Percentiles rank a stretch among this genome's conserved stretches.
These are phyloP conservation scores for Cricetomys ansorgei DNA, from an alignment of 2,113 vertebrate species.

Conservation along the genomic window DNA sequence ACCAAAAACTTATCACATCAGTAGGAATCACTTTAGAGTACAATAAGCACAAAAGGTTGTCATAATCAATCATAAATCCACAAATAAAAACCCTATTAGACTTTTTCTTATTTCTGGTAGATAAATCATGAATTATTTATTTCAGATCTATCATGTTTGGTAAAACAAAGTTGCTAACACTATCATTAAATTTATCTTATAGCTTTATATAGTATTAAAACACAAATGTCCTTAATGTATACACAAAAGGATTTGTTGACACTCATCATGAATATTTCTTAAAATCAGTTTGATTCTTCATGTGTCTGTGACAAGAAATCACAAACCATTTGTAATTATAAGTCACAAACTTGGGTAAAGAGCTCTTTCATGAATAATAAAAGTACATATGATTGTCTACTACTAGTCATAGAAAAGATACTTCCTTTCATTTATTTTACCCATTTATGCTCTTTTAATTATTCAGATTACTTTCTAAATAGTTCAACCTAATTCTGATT, in stretches of 20 bases:
- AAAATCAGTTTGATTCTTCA: constrained; percentile 61
- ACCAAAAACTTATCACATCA: background rate
- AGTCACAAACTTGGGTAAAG: background rate
- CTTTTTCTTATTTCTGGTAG: constrained; percentile 51
- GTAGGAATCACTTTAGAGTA: background rate
- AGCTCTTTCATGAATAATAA: background rate
- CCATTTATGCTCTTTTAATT: constrained; percentile 50
- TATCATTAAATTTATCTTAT: constrained; percentile 65
- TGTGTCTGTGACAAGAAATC: background rate
- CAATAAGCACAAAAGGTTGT: constrained; percentile 47
- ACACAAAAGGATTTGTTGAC: constrained; percentile 46
- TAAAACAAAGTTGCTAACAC: constrained; percentile 55
- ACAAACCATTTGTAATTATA: background rate
- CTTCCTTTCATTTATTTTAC: background rate
- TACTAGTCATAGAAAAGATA: background rate
- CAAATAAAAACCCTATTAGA: background rate
- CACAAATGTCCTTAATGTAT: background rate
- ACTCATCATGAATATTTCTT: constrained; percentile 72
- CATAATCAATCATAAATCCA: constrained; percentile 14
- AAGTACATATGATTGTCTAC: background rate
- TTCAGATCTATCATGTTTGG: constrained; percentile 4
- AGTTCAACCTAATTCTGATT: background rate
- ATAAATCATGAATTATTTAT: constrained; percentile 50
- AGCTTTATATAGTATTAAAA: constrained; percentile 32
- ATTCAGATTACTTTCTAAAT: constrained; percentile 72